Base-by-base conservation (phyloP, 2,888 invertebrate genomes). In the Orchesella flavescens region DNA sequence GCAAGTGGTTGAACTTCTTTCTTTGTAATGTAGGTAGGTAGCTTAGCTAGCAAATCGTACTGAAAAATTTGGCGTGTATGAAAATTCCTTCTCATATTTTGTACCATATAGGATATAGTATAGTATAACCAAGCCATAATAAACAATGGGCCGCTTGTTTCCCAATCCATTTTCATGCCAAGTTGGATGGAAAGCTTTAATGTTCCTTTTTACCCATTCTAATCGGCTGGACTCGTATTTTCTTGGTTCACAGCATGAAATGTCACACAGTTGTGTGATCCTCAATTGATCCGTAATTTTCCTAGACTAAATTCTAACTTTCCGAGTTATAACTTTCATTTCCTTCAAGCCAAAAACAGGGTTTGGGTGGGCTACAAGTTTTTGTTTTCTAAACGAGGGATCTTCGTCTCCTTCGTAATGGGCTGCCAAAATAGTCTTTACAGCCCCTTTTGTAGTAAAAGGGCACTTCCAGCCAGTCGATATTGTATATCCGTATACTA, bases 211-310 rank as follows among this genome's bases (percentile, higher is more conserved):
- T 19, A 3, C 19, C 19, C 19, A 19, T 57, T 19, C 17, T 57
- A 10, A 19, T 19, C 19, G 19, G 21, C 57, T 19, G 19, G 57
- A 10, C 10, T 57, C n/a, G 57, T 53, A 53, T n/a, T n/a, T n/a
- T 53, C 15, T 53, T 53, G 13, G 2, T 53, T 13, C 53, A 53
- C 43, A 23, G 46, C 74, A 10, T 46, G 53, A 59, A 76, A 65
- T 76, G 75, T 76, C 75, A 76, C 75, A 76, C 61, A 46, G 55
- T 66, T 57, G 66, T 66, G 66, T 55, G 77, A 77, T 57, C 46
- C n/a, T 46, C 77, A 77, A 77, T 77, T 77, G 77, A 77, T 77
- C 68, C 61, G 77, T 77, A 69, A 46, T 76, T 76, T 55, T 66
- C 55, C 55, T 19, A 59, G 44, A 59, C 55, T 19, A 59, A 57